phyloP scores from a whole-genome alignment of 2,888 invertebrate genomes.

The Abrostola tripartita region DNA sequence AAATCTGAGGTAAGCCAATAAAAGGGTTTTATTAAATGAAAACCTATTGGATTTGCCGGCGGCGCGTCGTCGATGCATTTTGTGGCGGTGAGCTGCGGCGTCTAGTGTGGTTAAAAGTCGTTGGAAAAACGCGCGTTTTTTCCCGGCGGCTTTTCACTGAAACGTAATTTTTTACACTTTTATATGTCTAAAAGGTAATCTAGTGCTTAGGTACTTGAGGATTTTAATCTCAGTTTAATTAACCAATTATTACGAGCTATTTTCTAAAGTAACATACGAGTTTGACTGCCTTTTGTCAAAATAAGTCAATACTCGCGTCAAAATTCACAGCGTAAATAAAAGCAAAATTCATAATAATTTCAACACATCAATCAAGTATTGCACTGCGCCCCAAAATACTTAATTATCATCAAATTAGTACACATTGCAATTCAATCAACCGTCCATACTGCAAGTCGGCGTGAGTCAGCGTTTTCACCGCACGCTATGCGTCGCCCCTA shows the following conservation, averaged over 20 bases:
- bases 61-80: slow-evolving; percentile 73
- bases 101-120: slow-evolving; percentile 59
- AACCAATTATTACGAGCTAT: too few species aligned
- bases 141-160: not conserved
- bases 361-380: slow-evolving; percentile 17
- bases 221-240: too few species aligned
- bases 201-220: too few species aligned
- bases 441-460: slow-evolving; percentile 22
- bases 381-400: slow-evolving; percentile 24
- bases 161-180: too few species aligned
- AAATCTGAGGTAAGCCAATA: slow-evolving; percentile 87
- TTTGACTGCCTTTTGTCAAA: too few species aligned
- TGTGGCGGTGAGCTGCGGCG: slow-evolving; percentile 63
- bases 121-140: slow-evolving; percentile 2
- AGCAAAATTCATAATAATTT: not conserved
- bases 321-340: not conserved
- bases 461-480: slow-evolving; percentile 60
- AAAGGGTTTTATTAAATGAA: slow-evolving; percentile 86
- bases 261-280: too few species aligned
- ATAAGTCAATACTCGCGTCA: not conserved
- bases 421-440: slow-evolving; percentile 46
- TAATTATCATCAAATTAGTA: slow-evolving; percentile 47
- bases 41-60: slow-evolving; percentile 83
- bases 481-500: slow-evolving; percentile 63
- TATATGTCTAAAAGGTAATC: too few species aligned